Conservation (phyloP, 2,888 invertebrate species). For the Venusia cambrica region DNA sequence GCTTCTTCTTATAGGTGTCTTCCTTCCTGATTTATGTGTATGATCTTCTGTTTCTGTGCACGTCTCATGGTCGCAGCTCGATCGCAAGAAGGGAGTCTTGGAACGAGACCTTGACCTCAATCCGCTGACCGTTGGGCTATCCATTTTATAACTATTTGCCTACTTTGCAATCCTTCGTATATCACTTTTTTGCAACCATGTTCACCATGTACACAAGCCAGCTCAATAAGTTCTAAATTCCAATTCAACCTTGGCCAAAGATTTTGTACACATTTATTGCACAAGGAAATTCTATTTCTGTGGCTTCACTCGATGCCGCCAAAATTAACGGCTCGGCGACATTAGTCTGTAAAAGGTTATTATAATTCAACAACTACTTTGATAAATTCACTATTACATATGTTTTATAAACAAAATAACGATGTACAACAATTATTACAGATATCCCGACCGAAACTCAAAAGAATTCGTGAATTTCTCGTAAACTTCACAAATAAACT, state of each 20-base stretch:
- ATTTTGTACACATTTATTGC: conserved; percentile 49
- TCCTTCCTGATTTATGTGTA: conserved; percentile 74
- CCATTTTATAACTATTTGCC: conserved; percentile 57
- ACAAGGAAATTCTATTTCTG: conserved; percentile 78
- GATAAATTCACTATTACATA: too few species aligned
- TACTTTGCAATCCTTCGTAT: conserved; percentile 16
- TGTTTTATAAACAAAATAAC: conserved; percentile 26
- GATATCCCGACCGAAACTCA: conserved; percentile 36
- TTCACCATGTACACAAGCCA: conserved; percentile 32
- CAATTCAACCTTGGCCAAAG: conserved; percentile 38
- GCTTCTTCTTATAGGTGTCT: conserved; percentile 69
- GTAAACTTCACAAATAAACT: conserved; percentile 67
- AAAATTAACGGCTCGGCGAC: conserved; percentile 60
- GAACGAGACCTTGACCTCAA: conserved; percentile 86
- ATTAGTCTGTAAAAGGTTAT: conserved; percentile 32
- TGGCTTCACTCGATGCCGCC: conserved; percentile 74
- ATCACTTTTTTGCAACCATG: conserved; percentile 38
- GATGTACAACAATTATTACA: conserved; percentile 41
- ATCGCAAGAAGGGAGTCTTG: conserved; percentile 84
- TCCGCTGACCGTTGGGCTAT: conserved; percentile 70
- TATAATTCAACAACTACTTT: conserved; percentile 8
- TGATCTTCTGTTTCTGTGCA: conserved; percentile 78
- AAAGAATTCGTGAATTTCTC: conserved; percentile 57
- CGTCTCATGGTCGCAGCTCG: conserved; percentile 80
- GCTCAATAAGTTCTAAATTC: conserved; percentile 34